Evolutionary conservation across 2,797 vertebrate species (phyloP).

Genomic region (Paramormyrops hopkinsi): DNA sequence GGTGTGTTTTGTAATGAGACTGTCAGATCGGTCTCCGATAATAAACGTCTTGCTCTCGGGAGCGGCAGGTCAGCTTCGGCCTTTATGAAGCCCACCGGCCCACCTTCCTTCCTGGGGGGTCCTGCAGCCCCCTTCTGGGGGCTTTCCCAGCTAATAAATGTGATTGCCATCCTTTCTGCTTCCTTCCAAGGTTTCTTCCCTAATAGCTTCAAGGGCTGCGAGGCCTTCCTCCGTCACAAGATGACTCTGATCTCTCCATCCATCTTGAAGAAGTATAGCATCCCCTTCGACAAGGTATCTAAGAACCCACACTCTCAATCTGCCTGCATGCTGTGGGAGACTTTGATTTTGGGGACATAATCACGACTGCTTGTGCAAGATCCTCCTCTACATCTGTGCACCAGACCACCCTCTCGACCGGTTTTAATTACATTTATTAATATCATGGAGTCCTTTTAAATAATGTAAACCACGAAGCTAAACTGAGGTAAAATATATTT

Average conservation of each 20-base stretch:
- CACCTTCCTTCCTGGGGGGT: background rate
- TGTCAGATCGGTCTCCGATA: background rate
- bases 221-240: constrained; percentile 96
- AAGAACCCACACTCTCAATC: background rate
- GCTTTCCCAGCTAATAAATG: background rate
- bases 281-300: constrained; percentile 93
- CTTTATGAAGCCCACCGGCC: background rate
- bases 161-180: constrained; percentile 29
- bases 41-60: background rate
- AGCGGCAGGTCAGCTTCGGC: background rate
- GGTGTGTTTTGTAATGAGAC: background rate
- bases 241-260: constrained; percentile 96
- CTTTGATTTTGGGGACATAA: background rate
- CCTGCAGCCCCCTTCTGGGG: background rate
- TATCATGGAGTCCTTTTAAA: background rate
- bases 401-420: background rate
- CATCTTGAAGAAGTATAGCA: constrained; percentile 89
- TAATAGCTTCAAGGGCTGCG: constrained; percentile 85
- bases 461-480: background rate
- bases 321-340: background rate
- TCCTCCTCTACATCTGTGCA: background rate
- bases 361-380: background rate
- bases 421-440: background rate
- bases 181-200: constrained; percentile 83
- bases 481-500: background rate